phyloP scores from a whole-genome alignment of 2,797 vertebrate species.

The Gymnopithys bicolor region DNA sequence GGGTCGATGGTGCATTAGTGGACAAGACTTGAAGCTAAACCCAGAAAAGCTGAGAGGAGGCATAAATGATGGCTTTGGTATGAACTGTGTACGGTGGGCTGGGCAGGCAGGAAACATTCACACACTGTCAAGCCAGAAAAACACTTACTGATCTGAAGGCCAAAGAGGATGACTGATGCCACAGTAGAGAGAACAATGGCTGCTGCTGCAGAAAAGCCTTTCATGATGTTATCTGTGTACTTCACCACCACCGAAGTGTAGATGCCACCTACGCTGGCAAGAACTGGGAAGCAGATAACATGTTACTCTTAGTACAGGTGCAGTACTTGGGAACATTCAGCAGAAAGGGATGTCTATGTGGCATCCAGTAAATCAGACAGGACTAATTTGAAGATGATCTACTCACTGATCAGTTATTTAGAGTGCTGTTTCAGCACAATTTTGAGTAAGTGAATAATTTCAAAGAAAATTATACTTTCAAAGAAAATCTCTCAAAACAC shows the following conservation, averaged over 20 bases:
- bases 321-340: not conserved
- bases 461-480: not conserved
- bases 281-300: constrained; percentile 77
- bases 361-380: not conserved
- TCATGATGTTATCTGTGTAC: constrained; percentile 99
- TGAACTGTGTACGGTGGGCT: not conserved
- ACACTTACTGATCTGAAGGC: constrained; percentile 93
- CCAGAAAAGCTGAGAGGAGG: not conserved
- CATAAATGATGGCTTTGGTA: not conserved
- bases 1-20: accelerated
- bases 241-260: constrained; percentile 98
- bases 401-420: not conserved
- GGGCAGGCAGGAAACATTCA: not conserved
- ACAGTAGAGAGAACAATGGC: constrained; percentile 95
- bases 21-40: not conserved
- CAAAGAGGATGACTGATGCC: constrained; percentile 92
- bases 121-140: not conserved
- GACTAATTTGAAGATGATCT: not conserved
- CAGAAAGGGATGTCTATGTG: not conserved
- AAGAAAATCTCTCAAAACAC: not conserved
- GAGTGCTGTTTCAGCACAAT: not conserved
- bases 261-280: constrained; percentile 93
- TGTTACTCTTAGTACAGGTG: not conserved
- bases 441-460: not conserved
- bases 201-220: constrained; percentile 95